Percentiles rank a stretch among this genome's conserved stretches.
Conservation (phyloP, 2,113 vertebrate genomes). For the Bucco capensis region DNA sequence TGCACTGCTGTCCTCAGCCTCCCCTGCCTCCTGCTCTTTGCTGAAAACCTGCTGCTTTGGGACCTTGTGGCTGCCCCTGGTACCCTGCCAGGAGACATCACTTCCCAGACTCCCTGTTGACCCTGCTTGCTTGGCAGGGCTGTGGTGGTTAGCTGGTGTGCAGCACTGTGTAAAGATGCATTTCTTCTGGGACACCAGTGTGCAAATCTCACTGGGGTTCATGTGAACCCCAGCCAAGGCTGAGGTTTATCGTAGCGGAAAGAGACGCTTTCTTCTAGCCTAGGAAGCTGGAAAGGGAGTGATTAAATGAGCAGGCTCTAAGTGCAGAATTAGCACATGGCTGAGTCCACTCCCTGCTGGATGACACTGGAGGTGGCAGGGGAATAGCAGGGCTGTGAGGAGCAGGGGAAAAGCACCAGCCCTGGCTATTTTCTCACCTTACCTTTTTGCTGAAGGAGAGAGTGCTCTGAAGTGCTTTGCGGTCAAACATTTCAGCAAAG, state of each 20-base stretch:
- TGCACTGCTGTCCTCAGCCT: fast-evolving
- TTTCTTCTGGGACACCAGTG: neutral
- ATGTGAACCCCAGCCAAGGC: neutral
- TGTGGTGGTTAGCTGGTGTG: neutral
- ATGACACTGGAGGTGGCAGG: neutral
- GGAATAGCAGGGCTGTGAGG: neutral
- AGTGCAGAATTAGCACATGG: slow-evolving; percentile 26
- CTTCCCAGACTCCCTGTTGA: neutral
- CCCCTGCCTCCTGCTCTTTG: neutral
- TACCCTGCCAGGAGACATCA: neutral
- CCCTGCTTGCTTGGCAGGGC: neutral
- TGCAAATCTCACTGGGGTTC: neutral
- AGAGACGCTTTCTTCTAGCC: neutral
- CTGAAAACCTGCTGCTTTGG: neutral
- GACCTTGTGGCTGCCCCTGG: fast-evolving
- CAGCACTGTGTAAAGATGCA: neutral
- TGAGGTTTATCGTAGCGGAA: neutral
- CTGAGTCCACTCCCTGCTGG: neutral
- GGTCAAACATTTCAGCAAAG: neutral
- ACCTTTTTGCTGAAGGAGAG: neutral
- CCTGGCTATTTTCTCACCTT: neutral
- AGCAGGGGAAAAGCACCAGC: neutral
- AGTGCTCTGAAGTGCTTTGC: neutral
- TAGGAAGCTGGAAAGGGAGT: neutral
- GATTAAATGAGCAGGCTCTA: neutral